Conservation (phyloP, 2,888 invertebrate genomes). For the Sturmia bella region DNA sequence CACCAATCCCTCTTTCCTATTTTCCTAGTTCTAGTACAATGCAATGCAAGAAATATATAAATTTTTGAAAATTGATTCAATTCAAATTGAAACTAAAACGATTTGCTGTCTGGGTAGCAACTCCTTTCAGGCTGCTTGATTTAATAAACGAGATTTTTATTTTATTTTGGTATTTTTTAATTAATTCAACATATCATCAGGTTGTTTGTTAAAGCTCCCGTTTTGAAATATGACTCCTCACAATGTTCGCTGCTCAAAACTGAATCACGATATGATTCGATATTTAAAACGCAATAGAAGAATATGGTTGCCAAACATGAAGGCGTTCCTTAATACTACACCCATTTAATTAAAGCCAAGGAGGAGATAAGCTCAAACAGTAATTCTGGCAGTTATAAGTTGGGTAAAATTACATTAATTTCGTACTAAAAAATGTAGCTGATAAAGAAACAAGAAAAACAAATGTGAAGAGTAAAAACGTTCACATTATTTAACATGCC, state of each 20-base stretch:
- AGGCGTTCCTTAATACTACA: constrained; percentile 73
- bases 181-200: constrained; percentile 73
- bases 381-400: constrained; percentile 3
- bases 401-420: constrained; percentile 36
- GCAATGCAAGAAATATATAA: too few species aligned
- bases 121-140: too few species aligned
- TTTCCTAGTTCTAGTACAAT: too few species aligned
- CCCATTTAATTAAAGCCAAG: constrained; percentile 73
- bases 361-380: constrained; percentile 4
- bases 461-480: too few species aligned
- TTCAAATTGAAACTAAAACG: too few species aligned
- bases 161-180: constrained; percentile 66
- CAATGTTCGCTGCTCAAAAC: constrained; percentile 19
- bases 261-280: constrained; percentile 7
- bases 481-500: too few species aligned
- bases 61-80: too few species aligned
- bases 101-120: too few species aligned
- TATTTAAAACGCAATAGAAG: neutral
- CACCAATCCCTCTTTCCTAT: too few species aligned
- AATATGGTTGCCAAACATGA: constrained; percentile 59
- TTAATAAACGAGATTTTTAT: too few species aligned
- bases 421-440: neutral
- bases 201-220: constrained; percentile 62
- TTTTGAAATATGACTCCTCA: constrained; percentile 61
- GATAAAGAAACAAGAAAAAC: too few species aligned